A percentile compares a stretch with the other conserved stretches of the same genome.
Evolutionary conservation across 2,113 vertebrate species (phyloP).

Genomic region (Cisticola juncidis): DNA sequence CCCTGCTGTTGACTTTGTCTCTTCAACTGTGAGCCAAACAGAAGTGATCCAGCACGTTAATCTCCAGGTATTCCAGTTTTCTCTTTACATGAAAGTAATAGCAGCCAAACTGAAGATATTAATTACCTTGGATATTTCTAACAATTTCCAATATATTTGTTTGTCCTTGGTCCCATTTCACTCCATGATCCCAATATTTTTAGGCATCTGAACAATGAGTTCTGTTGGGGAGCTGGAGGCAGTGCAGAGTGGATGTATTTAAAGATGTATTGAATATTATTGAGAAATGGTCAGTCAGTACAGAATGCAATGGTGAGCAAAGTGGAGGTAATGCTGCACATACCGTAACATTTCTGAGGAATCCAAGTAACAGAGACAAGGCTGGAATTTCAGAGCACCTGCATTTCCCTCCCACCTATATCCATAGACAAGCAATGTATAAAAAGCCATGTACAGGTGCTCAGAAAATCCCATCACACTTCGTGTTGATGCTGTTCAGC

Average conservation of each 20-base stretch:
- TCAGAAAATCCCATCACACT: background rate
- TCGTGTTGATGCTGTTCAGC: background rate
- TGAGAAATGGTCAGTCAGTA: background rate
- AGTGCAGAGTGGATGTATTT: background rate
- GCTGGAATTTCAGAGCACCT: background rate
- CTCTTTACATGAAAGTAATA: background rate
- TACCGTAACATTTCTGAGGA: background rate
- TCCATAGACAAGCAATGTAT: background rate
- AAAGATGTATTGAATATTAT: background rate
- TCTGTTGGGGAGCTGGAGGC: background rate
- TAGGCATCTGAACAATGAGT: background rate
- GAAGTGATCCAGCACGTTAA: background rate
- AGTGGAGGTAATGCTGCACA: background rate
- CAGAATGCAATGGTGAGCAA: background rate
- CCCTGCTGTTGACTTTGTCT: background rate
- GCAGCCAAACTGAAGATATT: background rate
- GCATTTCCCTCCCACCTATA: background rate
- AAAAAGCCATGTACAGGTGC: background rate
- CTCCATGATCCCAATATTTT: background rate
- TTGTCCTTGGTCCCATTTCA: background rate
- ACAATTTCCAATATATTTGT: background rate
- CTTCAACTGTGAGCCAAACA: background rate
- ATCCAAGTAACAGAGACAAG: background rate
- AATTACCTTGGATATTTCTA: background rate
- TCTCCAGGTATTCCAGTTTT: background rate